phyloP scores from a whole-genome alignment of 1,140 invertebrate genomes.

The Augochlora pura region DNA sequence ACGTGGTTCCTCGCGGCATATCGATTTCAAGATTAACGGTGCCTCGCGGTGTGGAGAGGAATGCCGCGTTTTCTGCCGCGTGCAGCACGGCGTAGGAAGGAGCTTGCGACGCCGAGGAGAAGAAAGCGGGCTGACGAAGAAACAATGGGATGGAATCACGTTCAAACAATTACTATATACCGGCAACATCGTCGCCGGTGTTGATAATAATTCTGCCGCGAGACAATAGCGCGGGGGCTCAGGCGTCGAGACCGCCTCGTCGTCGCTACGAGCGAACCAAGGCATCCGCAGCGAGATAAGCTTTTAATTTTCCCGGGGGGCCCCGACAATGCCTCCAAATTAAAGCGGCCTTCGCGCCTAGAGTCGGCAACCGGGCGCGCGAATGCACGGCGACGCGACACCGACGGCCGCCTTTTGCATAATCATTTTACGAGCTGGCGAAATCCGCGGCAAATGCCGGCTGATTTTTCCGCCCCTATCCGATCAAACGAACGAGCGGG shows the following conservation, averaged over 20 bases:
- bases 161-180: constrained; percentile 66
- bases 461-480: constrained; percentile 14
- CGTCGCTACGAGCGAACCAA: constrained; percentile 1
- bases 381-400: background rate
- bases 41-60: background rate
- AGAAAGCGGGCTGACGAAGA: constrained; percentile 49
- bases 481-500: background rate
- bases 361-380: constrained; percentile 1
- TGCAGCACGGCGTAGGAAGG: background rate
- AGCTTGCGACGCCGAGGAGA: background rate
- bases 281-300: constrained; percentile 64
- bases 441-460: constrained; percentile 49
- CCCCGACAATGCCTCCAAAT: constrained; percentile 69
- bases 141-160: constrained; percentile 69
- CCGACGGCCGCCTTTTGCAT: constrained; percentile 57
- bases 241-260: constrained; percentile 9
- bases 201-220: constrained; percentile 69
- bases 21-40: constrained; percentile 38
- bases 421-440: constrained; percentile 65
- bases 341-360: constrained; percentile 57
- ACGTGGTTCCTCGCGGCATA: background rate
- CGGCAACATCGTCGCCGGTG: constrained; percentile 53
- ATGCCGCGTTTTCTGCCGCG: background rate
- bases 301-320: constrained; percentile 71
- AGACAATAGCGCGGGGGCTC: constrained; percentile 57